Conservation (phyloP, 2,797 vertebrate species). For the Rachycentron canadum region DNA sequence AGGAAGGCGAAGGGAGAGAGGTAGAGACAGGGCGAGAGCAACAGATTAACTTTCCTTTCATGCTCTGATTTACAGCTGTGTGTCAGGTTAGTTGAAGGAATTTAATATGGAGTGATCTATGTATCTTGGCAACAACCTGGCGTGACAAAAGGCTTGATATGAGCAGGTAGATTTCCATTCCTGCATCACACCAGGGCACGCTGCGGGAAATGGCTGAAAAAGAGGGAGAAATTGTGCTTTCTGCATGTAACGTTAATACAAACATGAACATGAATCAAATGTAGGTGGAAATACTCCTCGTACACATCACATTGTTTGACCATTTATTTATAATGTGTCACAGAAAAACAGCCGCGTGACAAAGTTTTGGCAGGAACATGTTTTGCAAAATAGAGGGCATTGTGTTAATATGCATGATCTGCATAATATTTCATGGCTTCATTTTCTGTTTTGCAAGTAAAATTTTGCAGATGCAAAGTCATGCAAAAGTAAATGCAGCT, state of each 20-base stretch:
- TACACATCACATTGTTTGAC: background rate
- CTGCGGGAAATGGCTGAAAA: background rate
- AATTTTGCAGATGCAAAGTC: slow-evolving; percentile 6
- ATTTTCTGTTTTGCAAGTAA: slow-evolving; percentile 14
- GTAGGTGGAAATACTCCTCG: background rate
- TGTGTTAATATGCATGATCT: background rate
- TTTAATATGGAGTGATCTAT: slow-evolving; percentile 86
- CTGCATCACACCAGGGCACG: slow-evolving; percentile 18
- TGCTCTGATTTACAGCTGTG: slow-evolving; percentile 81
- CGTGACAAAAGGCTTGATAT: slow-evolving; percentile 73
- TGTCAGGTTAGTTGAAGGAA: slow-evolving; percentile 77
- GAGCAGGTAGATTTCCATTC: slow-evolving; percentile 73
- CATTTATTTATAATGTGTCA: too few species aligned
- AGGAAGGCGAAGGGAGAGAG: slow-evolving; percentile 15
- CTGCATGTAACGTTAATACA: background rate
- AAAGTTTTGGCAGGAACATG: background rate
- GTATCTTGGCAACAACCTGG: slow-evolving; percentile 76
- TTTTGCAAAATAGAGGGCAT: background rate
- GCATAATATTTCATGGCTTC: background rate
- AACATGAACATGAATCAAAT: background rate
- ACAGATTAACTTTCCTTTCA: slow-evolving; percentile 74
- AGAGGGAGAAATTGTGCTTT: background rate
- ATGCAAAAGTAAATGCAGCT: background rate
- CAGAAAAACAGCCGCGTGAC: background rate
- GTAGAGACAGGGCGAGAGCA: slow-evolving; percentile 49